phyloP scores from a whole-genome alignment of 2,888 invertebrate species.

The Cyclophora punctaria region DNA sequence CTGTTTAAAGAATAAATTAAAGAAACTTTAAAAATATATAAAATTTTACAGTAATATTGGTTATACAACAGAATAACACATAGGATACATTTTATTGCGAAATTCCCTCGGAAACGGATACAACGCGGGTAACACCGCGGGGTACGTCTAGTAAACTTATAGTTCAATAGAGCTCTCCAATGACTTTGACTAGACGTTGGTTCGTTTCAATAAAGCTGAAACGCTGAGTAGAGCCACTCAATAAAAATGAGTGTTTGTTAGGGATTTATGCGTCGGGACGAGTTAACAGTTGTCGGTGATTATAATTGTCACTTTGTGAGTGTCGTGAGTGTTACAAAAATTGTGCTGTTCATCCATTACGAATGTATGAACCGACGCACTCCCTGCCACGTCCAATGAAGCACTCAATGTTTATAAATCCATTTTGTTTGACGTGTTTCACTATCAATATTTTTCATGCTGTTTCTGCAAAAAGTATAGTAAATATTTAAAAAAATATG shows the following conservation, averaged over 20 bases:
- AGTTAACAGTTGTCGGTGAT: background rate
- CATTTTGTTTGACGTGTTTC: constrained; percentile 16
- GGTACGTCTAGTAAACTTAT: too few relatives aligned
- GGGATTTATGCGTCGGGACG: constrained; percentile 1
- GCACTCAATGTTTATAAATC: constrained; percentile 15
- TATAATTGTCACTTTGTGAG: background rate
- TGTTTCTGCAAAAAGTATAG: constrained; percentile 26
- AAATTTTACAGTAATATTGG: too few relatives aligned
- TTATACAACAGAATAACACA: too few relatives aligned
- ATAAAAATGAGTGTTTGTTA: constrained; percentile 10
- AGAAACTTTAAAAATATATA: too few relatives aligned
- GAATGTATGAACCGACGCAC: constrained; percentile 7
- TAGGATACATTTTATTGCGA: too few relatives aligned
- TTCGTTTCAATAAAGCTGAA: background rate
- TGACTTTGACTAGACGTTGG: constrained; percentile 1
- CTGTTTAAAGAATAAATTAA: too few relatives aligned
- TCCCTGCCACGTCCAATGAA: constrained; percentile 18
- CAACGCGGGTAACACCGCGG: too few relatives aligned
- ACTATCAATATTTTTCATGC: constrained; percentile 32
- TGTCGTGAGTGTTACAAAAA: constrained; percentile 1
- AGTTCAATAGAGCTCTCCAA: background rate
- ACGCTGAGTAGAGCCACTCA: constrained; percentile 9
- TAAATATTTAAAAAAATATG: constrained; percentile 25
- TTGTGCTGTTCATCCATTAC: background rate
- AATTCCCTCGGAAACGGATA: too few relatives aligned